Evolutionary conservation across 1,140 invertebrate species (phyloP), one percentile per base, ranked within the genome.

Genomic region (Lutraria rhynchaena): DNA sequence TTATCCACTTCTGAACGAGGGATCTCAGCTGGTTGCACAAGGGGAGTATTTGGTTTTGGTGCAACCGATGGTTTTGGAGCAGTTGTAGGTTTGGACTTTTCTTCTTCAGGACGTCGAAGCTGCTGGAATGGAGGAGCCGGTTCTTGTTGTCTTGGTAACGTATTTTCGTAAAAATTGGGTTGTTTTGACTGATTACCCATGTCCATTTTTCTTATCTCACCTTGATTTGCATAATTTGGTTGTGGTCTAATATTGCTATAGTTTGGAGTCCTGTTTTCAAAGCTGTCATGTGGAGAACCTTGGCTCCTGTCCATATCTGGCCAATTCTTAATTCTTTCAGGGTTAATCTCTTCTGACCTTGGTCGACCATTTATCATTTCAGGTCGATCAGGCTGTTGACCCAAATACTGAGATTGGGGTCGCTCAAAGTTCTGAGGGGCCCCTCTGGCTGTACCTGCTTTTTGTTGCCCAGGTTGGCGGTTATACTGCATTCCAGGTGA

Each of bases 81-180:
- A 13, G 84, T 35, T 5, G 53, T 69, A 29, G 87, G 86, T n/a
- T 76, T 75, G 5, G 73, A 31, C 44, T 86, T 85, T 9, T 86
- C 83, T n/a, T 84, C 80, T 58, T 61, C 81, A 4, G 73, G 83
- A 15, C 82, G 81, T 27, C 85, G 53, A 13, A 89, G 51, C 69
- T 90, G 90, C 46, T 91, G 86, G 83, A 87, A 89, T 57, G 90
- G 85, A 33, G 88, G 86, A 0, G 75, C 75, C 5, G 85, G 80
- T 41, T 88, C 88, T 49, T 86, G 86, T 55, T 83, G 82, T 51
- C 86, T 61, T 51, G 87, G 86, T 17, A 77, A 60, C 33, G 90
- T 89, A 82, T 91, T 91, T 77, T 91, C 88, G 82, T 90, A 91
- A 55, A 90, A 89, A 60, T 89, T 86, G 19, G 85, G 88, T 73